Base-by-base conservation (phyloP, 2,113 vertebrate species). In the Cephalopholis sonnerati region DNA sequence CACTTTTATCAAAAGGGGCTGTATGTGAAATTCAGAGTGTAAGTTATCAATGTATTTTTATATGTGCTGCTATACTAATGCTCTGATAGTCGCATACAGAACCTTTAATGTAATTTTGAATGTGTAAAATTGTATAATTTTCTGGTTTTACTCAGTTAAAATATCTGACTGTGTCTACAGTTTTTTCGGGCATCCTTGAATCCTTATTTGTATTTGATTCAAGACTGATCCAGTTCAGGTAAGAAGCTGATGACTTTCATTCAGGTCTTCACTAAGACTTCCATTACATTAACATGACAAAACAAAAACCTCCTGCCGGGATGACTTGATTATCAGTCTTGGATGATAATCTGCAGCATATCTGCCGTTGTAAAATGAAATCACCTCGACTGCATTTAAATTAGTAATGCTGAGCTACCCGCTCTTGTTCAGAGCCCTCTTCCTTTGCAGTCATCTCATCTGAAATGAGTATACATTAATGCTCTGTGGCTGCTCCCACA, bases 401-500 rank as follows among this genome's bases (percentile, higher is more conserved):
- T 18, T 29, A 18, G 15, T 32, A 25, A 58, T 54, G 32, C 11
- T 72, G 6, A 36, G 18, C 41, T 7, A 20, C 4, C 2, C 3
- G 2, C 25, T 55, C 51, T 51, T 27, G 16, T 27, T 64, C 27
- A 17, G 1, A 76, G 24, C 17, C 10, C 48, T 44, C 50, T 3
- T 81, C 39, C 39, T 29, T 62, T 78, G 12, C 61, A 66, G 51
- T 13, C 0, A 0, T 24, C 39, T 36, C 32, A 48, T 58, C 20
- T 46, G 8, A 74, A 73, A 48, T 46, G 25, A 77, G 46, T 58
- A 39, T 67, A 25, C 27, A 70, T 69, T 29, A 65, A 63, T 65
- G 59, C 61, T 79, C 2, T 65, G 58, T 36, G 69, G 57, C 0
- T 32, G 32, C 64, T 29, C 20, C 51, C 66, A 61, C 70, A 62